phyloP scores from a whole-genome alignment of 2,797 vertebrate species.

The Microctenopoma lineatum region DNA sequence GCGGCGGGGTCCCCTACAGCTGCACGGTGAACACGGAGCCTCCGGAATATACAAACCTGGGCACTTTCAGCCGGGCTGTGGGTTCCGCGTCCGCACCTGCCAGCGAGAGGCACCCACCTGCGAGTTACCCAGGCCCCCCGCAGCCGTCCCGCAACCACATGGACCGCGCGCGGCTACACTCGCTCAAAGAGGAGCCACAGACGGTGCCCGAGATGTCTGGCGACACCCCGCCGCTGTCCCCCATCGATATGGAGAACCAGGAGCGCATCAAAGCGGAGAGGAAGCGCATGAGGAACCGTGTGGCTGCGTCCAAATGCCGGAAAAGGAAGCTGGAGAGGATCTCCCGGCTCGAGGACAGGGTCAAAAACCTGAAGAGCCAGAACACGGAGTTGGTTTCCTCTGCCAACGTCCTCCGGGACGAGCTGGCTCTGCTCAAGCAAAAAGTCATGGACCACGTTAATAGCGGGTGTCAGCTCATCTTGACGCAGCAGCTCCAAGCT shows the following conservation, averaged over 20 bases:
- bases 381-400: slow-evolving; percentile 96
- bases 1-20: slow-evolving; percentile 71
- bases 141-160: slow-evolving; percentile 64
- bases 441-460: slow-evolving; percentile 99
- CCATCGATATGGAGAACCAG: slow-evolving; percentile 96
- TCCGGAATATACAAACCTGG: slow-evolving; percentile 91
- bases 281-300: slow-evolving; percentile 96
- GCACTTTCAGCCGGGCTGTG: slow-evolving; percentile 58
- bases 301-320: slow-evolving; percentile 96
- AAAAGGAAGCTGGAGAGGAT: slow-evolving; percentile 97
- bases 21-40: slow-evolving; percentile 85
- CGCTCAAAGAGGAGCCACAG: slow-evolving; percentile 95
- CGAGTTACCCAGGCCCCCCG: slow-evolving; percentile 57
- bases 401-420: slow-evolving; percentile 95
- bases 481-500: slow-evolving; percentile 96
- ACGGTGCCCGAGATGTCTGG: slow-evolving; percentile 95
- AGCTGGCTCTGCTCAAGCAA: slow-evolving; percentile 96
- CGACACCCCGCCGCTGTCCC: slow-evolving; percentile 93
- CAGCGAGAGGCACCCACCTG: slow-evolving; percentile 68
- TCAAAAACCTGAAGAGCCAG: slow-evolving; percentile 94
- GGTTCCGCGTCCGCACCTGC: slow-evolving; percentile 76
- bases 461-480: slow-evolving; percentile 96
- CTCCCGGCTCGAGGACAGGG: slow-evolving; percentile 93
- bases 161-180: slow-evolving; percentile 86
- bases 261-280: slow-evolving; percentile 97